Conservation (phyloP, 2,797 vertebrate genomes). For the Todus mexicanus region DNA sequence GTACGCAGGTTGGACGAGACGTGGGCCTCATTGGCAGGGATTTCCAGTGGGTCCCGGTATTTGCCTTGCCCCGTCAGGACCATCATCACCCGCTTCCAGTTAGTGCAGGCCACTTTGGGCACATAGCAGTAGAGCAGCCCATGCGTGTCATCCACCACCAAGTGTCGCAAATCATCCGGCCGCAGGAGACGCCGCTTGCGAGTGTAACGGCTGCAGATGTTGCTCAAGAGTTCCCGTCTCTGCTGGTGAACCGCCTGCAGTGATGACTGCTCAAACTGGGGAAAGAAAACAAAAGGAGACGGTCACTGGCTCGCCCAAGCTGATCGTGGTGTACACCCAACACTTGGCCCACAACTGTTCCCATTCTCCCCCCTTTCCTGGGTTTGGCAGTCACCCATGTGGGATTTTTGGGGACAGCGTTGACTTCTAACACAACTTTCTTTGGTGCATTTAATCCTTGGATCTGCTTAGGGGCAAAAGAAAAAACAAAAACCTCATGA, state of each 20-base stretch:
- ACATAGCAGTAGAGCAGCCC: constrained; percentile 97
- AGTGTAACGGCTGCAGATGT: constrained; percentile 81
- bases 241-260: constrained; percentile 81
- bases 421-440: not conserved
- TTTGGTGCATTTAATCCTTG: not conserved
- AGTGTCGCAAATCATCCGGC: constrained; percentile 88
- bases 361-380: not conserved
- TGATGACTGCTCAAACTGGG: constrained; percentile 69
- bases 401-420: not conserved
- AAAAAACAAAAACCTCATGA: not conserved
- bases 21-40: constrained; percentile 90
- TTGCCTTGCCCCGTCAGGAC: constrained; percentile 85
- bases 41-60: constrained; percentile 82
- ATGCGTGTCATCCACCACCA: constrained; percentile 92
- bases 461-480: not conserved
- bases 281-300: not conserved
- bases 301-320: not conserved
- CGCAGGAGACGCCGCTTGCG: constrained; percentile 83
- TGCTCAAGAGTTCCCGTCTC: constrained; percentile 81
- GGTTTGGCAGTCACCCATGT: not conserved
- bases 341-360: rapidly evolving
- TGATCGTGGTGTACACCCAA: not conserved
- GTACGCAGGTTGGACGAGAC: constrained; percentile 84
- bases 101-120: constrained; percentile 97
- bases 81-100: constrained; percentile 96